Conservation (phyloP, 2,888 invertebrate species). For the Tinea trinotella region DNA sequence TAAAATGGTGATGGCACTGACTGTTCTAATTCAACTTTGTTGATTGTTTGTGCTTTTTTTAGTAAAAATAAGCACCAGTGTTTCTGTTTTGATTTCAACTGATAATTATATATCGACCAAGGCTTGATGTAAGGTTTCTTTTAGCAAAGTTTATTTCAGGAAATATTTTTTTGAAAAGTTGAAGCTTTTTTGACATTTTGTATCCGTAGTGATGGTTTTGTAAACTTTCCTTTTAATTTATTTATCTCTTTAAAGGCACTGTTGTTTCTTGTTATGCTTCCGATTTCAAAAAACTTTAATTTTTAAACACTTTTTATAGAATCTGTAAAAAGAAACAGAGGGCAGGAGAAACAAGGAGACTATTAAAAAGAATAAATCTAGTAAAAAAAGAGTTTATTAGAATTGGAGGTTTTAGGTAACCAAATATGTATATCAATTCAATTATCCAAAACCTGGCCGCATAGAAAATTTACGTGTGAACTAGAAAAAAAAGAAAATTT, state of each 20-base stretch:
- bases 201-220: conserved; percentile 50
- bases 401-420: conserved; percentile 45
- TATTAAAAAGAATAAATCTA: conserved; percentile 23
- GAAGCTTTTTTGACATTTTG: conserved; percentile 69
- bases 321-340: conserved; percentile 62
- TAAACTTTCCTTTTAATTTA: conserved; percentile 46
- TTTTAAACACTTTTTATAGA: conserved; percentile 31
- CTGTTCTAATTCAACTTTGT: conserved; percentile 50
- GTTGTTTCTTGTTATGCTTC: conserved; percentile 47
- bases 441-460: conserved; percentile 46
- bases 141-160: conserved; percentile 64
- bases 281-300: conserved; percentile 36
- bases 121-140: conserved; percentile 59
- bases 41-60: conserved; percentile 28
- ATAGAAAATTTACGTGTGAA: conserved; percentile 32
- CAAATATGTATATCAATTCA: conserved; percentile 42
- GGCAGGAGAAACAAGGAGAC: conserved; percentile 53
- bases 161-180: conserved; percentile 65
- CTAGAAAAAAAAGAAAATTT: conserved; percentile 30
- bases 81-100: conserved; percentile 40
- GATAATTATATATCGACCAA: conserved; percentile 59
- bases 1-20: conserved; percentile 58
- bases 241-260: conserved; percentile 51
- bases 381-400: conserved; percentile 3
- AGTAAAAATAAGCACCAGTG: conserved; percentile 37